These are phyloP conservation scores for Heliothis peltigera DNA, from an alignment of 2,888 invertebrate species.

Conservation along the genomic window DNA sequence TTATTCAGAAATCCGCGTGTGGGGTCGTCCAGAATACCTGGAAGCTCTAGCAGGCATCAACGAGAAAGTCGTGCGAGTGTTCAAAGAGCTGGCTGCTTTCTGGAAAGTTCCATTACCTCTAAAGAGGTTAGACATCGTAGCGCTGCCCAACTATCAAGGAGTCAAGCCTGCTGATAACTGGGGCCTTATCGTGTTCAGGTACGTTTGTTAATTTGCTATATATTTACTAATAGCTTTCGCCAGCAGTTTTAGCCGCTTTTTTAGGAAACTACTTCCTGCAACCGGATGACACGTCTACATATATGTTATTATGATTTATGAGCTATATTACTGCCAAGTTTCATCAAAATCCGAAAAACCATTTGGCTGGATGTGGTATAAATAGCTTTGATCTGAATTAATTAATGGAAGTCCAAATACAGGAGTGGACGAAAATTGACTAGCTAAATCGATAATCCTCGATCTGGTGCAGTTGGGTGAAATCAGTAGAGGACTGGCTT, in stretches of 20 bases:
- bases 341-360: too few species aligned
- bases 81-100: constrained; percentile 90
- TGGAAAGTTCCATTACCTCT: constrained; percentile 92
- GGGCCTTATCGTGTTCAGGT: constrained; percentile 95
- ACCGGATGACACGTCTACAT: too few species aligned
- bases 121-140: constrained; percentile 92
- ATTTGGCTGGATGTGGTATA: too few species aligned
- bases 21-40: constrained; percentile 91
- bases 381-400: too few species aligned
- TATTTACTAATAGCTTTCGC: too few species aligned
- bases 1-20: constrained; percentile 87
- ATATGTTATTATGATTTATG: too few species aligned
- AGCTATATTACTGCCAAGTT: too few species aligned
- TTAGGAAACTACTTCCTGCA: too few species aligned
- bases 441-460: too few species aligned
- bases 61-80: constrained; percentile 89
- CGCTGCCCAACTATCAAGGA: constrained; percentile 92
- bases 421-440: neutral
- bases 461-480: too few species aligned
- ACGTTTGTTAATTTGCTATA: constrained; percentile 63
- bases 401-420: neutral
- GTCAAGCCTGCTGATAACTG: constrained; percentile 94
- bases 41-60: constrained; percentile 90
- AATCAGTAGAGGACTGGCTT: too few species aligned
- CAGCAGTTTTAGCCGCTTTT: too few species aligned